Conservation (phyloP, 1,140 invertebrate species). For the Megalopta genalis region DNA sequence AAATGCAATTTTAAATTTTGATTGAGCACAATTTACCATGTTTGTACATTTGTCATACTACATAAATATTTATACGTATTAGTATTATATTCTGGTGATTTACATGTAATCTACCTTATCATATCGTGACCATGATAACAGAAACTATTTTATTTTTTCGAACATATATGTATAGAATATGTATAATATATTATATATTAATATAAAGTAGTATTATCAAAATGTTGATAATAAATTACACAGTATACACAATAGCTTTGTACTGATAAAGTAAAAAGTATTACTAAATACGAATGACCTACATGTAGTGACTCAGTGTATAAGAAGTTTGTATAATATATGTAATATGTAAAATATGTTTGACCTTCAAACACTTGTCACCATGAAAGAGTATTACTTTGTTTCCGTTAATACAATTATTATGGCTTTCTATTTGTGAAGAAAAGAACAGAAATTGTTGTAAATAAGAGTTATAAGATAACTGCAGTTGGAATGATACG, state of each 20-base stretch:
- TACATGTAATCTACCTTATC: conserved; percentile 21
- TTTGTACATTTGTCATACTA: conserved; percentile 38
- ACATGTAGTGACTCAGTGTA: conserved; percentile 11
- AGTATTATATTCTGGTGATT: conserved; percentile 35
- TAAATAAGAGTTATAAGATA: not conserved
- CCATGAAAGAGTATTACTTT: not conserved
- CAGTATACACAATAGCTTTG: conserved; percentile 15
- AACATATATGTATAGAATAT: conserved; percentile 4
- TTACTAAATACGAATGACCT: conserved; percentile 26
- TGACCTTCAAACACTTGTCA: conserved; percentile 2
- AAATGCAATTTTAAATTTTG: conserved; percentile 29
- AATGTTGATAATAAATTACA: conserved; percentile 20
- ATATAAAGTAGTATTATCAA: conserved; percentile 32
- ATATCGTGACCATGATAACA: conserved; percentile 9
- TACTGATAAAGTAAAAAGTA: conserved; percentile 25
- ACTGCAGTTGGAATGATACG: not conserved
- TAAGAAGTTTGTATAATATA: conserved; percentile 16
- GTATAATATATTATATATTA: not conserved
- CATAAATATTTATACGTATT: conserved; percentile 41
- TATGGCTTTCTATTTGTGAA: conserved; percentile 3
- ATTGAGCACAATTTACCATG: conserved; percentile 28
- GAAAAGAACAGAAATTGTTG: not conserved
- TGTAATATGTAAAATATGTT: conserved; percentile 38
- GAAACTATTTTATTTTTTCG: conserved; percentile 33
- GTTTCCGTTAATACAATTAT: not conserved